A percentile compares a stretch with the other conserved stretches of the same genome.
Conservation (phyloP, 2,113 vertebrate species). For the Steatornis caripensis region DNA sequence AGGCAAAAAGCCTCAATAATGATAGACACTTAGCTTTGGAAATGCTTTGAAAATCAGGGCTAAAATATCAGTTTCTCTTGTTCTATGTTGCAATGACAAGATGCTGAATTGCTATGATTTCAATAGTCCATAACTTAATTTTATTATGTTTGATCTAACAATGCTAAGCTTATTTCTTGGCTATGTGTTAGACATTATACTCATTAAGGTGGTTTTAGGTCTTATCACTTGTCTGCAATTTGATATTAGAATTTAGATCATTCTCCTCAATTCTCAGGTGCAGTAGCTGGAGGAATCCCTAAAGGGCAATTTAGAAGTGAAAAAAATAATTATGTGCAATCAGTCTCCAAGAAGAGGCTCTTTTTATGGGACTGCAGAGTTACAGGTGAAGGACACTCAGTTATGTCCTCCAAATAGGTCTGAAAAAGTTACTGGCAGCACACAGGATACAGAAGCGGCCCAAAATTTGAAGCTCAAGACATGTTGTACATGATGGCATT, state of each 20-base stretch:
- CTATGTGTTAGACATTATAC: neutral
- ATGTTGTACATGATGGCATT: accelerated
- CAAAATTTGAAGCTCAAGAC: neutral
- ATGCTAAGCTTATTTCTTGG: neutral
- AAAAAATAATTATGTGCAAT: neutral
- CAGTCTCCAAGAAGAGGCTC: neutral
- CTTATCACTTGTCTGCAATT: neutral
- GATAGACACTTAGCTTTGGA: neutral
- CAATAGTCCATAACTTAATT: neutral
- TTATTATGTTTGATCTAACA: neutral
- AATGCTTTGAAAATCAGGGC: neutral
- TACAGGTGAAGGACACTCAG: neutral
- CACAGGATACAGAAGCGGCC: neutral
- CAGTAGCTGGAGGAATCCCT: neutral
- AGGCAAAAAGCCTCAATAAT: neutral
- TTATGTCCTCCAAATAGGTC: neutral
- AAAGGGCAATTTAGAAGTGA: neutral
- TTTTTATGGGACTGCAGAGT: neutral
- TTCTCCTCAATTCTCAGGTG: neutral
- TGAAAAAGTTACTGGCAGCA: neutral
- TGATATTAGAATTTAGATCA: neutral
- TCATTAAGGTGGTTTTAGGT: neutral
- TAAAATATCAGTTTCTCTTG: neutral
- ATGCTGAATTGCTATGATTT: slow-evolving; percentile 7
- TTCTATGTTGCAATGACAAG: neutral